These are phyloP conservation scores for Sceloporus tristichus DNA, from an alignment of 2,113 vertebrate species.

Conservation along the genomic window DNA sequence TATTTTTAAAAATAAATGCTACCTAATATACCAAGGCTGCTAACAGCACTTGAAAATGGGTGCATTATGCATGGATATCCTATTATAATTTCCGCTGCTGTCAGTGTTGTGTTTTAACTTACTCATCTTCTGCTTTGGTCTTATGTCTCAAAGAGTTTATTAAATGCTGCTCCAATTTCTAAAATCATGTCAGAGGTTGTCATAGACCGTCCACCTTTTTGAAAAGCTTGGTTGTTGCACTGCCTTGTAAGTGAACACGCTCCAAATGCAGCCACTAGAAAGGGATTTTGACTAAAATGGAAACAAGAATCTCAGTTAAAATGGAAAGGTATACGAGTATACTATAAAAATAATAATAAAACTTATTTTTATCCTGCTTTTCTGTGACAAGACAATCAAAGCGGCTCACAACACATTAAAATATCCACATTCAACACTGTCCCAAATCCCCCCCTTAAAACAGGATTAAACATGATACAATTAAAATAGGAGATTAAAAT, in stretches of 20 bases:
- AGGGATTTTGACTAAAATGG: conserved; percentile 81
- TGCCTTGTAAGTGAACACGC: conserved; percentile 92
- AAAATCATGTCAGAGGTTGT: conserved; percentile 95
- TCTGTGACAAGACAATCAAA: too few species aligned
- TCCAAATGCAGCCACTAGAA: conserved; percentile 91
- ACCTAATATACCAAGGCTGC: conserved; percentile 68
- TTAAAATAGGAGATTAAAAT: too few species aligned
- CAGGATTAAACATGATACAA: too few species aligned
- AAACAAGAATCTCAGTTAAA: not conserved
- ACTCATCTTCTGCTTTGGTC: conserved; percentile 46
- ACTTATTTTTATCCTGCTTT: too few species aligned
- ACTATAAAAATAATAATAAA: too few species aligned
- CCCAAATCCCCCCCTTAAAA: too few species aligned
- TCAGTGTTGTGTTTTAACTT: conserved; percentile 28
- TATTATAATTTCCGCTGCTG: conserved; percentile 57
- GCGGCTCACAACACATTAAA: too few species aligned
- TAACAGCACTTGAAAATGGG: conserved; percentile 64
- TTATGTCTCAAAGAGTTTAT: conserved; percentile 92
- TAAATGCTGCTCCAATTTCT: conserved; percentile 92
- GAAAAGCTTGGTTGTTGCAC: conserved; percentile 93
- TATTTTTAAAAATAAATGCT: conserved; percentile 67
- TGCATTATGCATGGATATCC: conserved; percentile 49
- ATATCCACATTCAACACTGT: too few species aligned
- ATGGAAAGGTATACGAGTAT: not conserved
- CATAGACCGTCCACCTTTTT: conserved; percentile 88